Percentiles rank a stretch among this genome's conserved stretches.
These are phyloP conservation scores for Chaetodon auriga DNA, from an alignment of 2,113 vertebrate genomes.

Conservation along the genomic window DNA sequence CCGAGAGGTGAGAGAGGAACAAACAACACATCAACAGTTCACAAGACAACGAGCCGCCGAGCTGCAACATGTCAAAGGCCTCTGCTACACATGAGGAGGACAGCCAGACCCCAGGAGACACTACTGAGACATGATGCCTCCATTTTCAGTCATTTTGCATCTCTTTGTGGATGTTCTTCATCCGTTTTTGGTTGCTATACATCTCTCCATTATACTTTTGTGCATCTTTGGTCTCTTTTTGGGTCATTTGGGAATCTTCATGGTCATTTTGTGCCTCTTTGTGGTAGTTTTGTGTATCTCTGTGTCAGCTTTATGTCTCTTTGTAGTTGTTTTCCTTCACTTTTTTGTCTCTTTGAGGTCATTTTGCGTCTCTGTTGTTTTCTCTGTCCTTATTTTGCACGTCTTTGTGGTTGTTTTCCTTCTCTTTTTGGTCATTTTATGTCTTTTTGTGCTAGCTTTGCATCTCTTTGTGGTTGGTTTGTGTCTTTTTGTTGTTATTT, in stretches of 20 bases:
- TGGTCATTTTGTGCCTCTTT: neutral
- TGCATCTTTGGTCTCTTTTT: neutral
- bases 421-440: neutral
- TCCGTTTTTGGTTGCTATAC: neutral
- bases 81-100: neutral
- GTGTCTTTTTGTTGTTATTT: no score
- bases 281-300: neutral
- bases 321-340: neutral
- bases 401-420: neutral
- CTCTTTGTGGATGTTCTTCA: neutral
- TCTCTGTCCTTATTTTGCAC: neutral
- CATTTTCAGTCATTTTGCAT: no score
- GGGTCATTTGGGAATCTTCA: no score
- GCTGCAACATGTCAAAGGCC: neutral
- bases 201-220: no score
- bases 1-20: slow-evolving; percentile 4
- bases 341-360: neutral
- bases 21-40: slow-evolving; percentile 5
- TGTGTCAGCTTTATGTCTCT: no score
- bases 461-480: no score
- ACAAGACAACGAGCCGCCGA: neutral
- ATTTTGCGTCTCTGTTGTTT: neutral
- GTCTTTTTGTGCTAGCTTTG: no score
- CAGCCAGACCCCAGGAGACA: neutral
- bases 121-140: no score